Percentiles rank a stretch among this genome's conserved stretches.
These are phyloP conservation scores for Mechanitis mazaeus DNA, from an alignment of 2,888 invertebrate species.

Conservation along the genomic window DNA sequence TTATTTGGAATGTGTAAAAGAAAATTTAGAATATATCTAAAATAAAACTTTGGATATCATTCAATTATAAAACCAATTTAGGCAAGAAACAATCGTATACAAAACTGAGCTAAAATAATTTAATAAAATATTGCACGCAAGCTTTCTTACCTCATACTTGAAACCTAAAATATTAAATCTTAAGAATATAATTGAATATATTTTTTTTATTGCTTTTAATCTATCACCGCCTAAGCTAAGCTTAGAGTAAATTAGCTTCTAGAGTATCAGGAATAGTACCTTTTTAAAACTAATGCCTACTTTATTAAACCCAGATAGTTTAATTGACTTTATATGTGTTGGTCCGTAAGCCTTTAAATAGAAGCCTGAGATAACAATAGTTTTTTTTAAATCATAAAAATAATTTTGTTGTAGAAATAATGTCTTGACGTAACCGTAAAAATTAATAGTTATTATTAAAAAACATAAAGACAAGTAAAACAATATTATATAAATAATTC, in stretches of 20 bases:
- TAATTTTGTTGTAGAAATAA: too few species aligned
- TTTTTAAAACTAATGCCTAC: conserved; percentile 16
- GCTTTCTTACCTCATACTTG: not conserved
- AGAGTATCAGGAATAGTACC: conserved; percentile 5
- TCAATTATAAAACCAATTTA: not conserved
- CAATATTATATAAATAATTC: too few species aligned
- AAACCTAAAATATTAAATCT: not conserved
- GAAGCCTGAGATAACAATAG: not conserved
- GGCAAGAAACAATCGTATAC: conserved; percentile 5
- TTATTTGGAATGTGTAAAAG: conserved; percentile 2
- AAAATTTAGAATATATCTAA: not conserved
- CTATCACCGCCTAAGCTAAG: not conserved
- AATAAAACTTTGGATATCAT: not conserved
- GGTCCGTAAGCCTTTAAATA: conserved; percentile 43
- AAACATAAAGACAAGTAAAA: too few species aligned
- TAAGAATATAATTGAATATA: not conserved
- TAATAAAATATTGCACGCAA: not conserved
- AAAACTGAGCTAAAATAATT: not conserved
- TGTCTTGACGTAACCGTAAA: too few species aligned
- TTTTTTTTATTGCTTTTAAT: conserved; percentile 2
- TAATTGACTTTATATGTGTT: conserved; percentile 61
- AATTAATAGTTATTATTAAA: too few species aligned
- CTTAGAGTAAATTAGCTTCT: conserved; percentile 1
- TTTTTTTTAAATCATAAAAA: too few species aligned
- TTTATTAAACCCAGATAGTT: conserved; percentile 39